These are phyloP conservation scores for Ryuthela nishihirai DNA, from an alignment of 2,888 invertebrate species.

Conservation along the genomic window DNA sequence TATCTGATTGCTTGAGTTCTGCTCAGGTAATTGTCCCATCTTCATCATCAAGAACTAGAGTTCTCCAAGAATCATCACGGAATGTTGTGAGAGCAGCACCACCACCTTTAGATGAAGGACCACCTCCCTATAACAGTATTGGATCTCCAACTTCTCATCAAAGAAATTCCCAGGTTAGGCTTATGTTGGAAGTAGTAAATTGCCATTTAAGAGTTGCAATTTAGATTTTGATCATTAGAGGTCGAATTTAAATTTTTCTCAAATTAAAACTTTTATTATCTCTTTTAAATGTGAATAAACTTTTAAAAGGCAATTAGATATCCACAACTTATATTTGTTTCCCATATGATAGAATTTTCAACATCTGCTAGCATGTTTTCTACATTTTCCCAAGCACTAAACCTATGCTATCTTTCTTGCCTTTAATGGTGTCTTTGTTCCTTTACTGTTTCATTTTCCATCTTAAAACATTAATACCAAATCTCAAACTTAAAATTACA, in stretches of 20 bases:
- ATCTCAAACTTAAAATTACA: too few relatives aligned
- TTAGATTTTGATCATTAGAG: too few relatives aligned
- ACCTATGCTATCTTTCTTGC: too few relatives aligned
- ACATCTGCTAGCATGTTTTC: not conserved
- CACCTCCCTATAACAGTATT: slow-evolving; percentile 34
- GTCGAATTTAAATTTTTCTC: not conserved
- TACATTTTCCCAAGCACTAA: too few relatives aligned
- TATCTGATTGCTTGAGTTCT: not conserved
- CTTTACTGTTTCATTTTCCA: too few relatives aligned
- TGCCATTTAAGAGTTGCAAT: too few relatives aligned
- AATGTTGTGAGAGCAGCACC: slow-evolving; percentile 3
- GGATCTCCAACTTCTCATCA: not conserved
- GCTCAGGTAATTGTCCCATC: not conserved
- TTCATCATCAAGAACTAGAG: slow-evolving; percentile 15
- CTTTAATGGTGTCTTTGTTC: too few relatives aligned
- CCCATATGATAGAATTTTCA: not conserved
- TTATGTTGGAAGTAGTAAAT: too few relatives aligned
- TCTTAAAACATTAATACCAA: too few relatives aligned
- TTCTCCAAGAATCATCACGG: slow-evolving; percentile 8
- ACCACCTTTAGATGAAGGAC: slow-evolving; percentile 32
- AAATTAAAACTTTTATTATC: not conserved
- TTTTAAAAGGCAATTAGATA: not conserved
- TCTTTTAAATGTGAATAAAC: too few relatives aligned
- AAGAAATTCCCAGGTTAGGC: slow-evolving; percentile 2
- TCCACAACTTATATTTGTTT: not conserved